These are phyloP conservation scores for Silurus asotus DNA, from an alignment of 2,113 vertebrate genomes.

Conservation along the genomic window DNA sequence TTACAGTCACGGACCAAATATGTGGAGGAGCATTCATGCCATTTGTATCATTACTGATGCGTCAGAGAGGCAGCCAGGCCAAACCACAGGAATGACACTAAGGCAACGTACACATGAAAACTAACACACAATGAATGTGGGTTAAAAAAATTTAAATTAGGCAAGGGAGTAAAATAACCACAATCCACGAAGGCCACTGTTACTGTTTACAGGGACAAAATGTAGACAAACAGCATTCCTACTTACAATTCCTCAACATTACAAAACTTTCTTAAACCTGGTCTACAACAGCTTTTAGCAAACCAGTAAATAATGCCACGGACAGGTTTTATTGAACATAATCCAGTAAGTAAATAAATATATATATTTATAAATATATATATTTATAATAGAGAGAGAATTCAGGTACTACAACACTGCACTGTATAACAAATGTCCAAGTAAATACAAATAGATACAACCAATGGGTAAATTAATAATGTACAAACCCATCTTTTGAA, in stretches of 20 bases:
- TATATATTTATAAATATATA: background rate
- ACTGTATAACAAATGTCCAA: background rate
- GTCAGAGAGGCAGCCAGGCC: background rate
- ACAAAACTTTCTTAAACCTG: background rate
- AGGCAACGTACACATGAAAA: background rate
- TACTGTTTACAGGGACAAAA: background rate
- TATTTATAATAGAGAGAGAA: too few species aligned
- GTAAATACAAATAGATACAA: slow-evolving; percentile 22
- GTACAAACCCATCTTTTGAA: background rate
- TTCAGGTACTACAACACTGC: background rate
- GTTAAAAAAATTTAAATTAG: background rate
- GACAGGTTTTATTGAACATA: background rate
- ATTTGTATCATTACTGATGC: background rate
- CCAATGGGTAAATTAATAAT: background rate
- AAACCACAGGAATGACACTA: slow-evolving; percentile 21
- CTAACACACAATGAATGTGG: background rate
- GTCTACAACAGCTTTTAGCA: background rate
- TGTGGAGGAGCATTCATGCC: background rate
- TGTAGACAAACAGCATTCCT: slow-evolving; percentile 1
- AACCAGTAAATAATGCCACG: background rate
- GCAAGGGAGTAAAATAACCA: background rate
- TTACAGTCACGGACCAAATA: slow-evolving; percentile 19
- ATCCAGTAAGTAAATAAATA: background rate
- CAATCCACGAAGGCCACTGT: background rate
- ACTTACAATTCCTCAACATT: background rate